Conservation (phyloP, 64 coral and sea anemone species). For the Pocillopora damicornis region DNA sequence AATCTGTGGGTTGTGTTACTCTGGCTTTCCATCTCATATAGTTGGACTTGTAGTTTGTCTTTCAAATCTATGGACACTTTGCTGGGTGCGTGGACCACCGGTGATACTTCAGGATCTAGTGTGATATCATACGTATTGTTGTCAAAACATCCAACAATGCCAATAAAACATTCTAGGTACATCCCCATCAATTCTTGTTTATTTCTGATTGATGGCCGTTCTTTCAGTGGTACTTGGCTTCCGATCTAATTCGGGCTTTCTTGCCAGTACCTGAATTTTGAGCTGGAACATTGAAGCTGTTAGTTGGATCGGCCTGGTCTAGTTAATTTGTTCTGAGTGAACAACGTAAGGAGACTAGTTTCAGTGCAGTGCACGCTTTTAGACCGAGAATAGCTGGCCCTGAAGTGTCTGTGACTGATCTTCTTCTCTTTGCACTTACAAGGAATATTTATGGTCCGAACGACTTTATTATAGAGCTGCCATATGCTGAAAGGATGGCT, state of each 20-base stretch:
- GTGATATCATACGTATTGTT: slow-evolving; percentile 11
- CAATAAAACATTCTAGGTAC: background rate
- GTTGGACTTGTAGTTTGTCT: slow-evolving; percentile 25
- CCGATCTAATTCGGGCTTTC: background rate
- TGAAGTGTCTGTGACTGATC: slow-evolving; percentile 1
- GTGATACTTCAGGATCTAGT: background rate
- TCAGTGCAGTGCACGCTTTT: background rate
- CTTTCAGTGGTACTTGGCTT: background rate
- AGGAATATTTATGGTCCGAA: slow-evolving; percentile 7
- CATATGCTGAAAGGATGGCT: slow-evolving; percentile 10
- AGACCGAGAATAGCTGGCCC: slow-evolving; percentile 26
- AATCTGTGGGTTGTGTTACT: slow-evolving; percentile 32
- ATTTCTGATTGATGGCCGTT: background rate
- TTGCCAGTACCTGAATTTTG: background rate
- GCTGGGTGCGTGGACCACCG: slow-evolving; percentile 13
- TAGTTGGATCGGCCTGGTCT: background rate
- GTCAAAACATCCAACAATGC: slow-evolving; percentile 19
- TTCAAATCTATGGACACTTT: slow-evolving; percentile 4
- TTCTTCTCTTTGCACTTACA: slow-evolving; percentile 28
- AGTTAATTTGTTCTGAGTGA: background rate
- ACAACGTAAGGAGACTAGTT: background rate
- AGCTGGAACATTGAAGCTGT: background rate
- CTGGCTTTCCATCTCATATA: slow-evolving; percentile 16
- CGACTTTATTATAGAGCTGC: background rate
- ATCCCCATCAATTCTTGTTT: background rate